A percentile compares a stretch with the other conserved stretches of the same genome.
These are phyloP conservation scores for Monoplex corrugatus DNA, from an alignment of 2,888 invertebrate genomes.

Conservation along the genomic window DNA sequence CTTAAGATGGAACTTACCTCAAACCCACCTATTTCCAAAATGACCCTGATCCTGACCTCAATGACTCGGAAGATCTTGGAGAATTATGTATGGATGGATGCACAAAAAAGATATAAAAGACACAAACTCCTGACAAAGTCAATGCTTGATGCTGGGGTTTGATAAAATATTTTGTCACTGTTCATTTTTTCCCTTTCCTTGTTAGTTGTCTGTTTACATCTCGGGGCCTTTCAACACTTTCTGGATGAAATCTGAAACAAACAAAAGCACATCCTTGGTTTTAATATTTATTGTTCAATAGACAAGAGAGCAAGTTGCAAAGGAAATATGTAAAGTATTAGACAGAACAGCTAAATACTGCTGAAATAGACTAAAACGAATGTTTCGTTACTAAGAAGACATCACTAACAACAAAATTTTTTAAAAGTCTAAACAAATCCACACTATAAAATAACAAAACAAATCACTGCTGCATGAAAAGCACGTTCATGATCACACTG, in stretches of 20 bases:
- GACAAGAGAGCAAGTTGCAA: neutral
- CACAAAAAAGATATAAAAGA: neutral
- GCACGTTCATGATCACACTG: too few relatives aligned
- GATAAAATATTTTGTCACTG: neutral
- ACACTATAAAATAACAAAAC: too few relatives aligned
- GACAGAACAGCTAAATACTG: too few relatives aligned
- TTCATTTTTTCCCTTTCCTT: neutral
- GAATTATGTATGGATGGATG: neutral
- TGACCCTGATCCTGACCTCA: neutral
- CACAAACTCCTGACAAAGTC: too few relatives aligned
- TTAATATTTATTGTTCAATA: neutral
- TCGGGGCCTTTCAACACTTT: constrained; percentile 57
- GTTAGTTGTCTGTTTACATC: constrained; percentile 4
- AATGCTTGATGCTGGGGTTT: neutral
- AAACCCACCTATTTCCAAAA: too few relatives aligned
- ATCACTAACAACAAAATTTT: too few relatives aligned
- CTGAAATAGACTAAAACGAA: too few relatives aligned
- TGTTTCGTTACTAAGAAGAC: too few relatives aligned
- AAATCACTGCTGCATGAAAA: too few relatives aligned
- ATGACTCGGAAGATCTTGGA: neutral
- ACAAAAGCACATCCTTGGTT: neutral
- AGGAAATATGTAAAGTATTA: too few relatives aligned
- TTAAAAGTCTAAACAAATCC: too few relatives aligned
- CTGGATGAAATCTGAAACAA: constrained; percentile 56
- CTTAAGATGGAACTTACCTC: too few relatives aligned